Base-by-base conservation (phyloP, 2,888 invertebrate species). In the Gortyna flavago region DNA sequence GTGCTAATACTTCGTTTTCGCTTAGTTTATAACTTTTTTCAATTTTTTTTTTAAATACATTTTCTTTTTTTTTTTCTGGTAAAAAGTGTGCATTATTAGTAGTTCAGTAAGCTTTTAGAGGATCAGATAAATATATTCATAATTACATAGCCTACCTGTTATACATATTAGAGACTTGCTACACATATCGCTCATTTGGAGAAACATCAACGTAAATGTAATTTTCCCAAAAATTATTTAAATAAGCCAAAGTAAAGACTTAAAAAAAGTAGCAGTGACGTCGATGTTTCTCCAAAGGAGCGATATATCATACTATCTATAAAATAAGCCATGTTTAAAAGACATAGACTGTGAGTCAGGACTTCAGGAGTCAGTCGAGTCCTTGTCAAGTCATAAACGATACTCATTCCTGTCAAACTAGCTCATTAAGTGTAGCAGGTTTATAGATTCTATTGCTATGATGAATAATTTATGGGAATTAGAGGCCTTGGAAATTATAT, bases 361-460 rank as follows among this genome's bases (percentile, higher is more conserved):
- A n/a, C n/a, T n/a, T n/a, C n/a, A n/a, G n/a, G n/a, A n/a, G n/a
- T n/a, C n/a, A n/a, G n/a, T n/a, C n/a, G n/a, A n/a, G n/a, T n/a
- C n/a, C n/a, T n/a, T n/a, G 29, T 61, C 7, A 35, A 73, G 61
- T 71, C 82, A 76, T 32, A 65, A 65, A 21, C 41, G 44, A 76
- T 73, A 76, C n/a, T 44, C 64, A 54, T 68, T 64, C 13, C 35
- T 64, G 67, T 61, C 86, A 41, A 1, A 65, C 59, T 48, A 21
- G 73, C 38, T 3, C 38, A 83, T 74, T 83, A 86, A n/a, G 74
- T 83, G 48, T 83, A 16, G 5, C 51, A 35, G 6, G 16, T 75
- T 38, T 41, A 51, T 18, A 18, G 21, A 54, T 51, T 48, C 35
- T 9, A 71, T 75, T 44, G 62, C 35, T 62, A 57, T 44, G 13